A percentile compares a stretch with the other conserved stretches of the same genome.
These are phyloP conservation scores for Diadema setosum DNA, from an alignment of 35 echinoderm and acorn worm species.

Conservation along the genomic window DNA sequence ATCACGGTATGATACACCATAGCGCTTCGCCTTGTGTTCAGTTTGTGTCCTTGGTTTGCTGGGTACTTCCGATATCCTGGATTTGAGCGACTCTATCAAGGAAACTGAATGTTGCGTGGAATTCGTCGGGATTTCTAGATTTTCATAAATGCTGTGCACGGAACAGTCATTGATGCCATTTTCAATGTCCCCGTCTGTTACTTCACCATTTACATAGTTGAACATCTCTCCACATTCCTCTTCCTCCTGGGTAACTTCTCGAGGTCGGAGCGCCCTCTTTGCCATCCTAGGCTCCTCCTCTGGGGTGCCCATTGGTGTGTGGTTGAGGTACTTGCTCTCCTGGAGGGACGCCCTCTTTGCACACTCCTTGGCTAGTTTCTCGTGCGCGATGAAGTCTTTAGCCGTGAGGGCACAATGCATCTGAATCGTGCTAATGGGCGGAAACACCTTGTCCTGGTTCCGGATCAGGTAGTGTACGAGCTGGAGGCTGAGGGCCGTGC, in stretches of 20 bases:
- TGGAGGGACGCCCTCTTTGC: constrained; percentile 4
- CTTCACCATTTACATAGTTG: background rate
- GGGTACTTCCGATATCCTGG: constrained; percentile 51
- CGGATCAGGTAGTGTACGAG: constrained; percentile 80
- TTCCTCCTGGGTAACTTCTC: background rate
- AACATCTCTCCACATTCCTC: background rate
- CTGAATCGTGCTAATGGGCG: constrained; percentile 55
- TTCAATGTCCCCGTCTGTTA: background rate
- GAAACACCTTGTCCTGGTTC: constrained; percentile 73
- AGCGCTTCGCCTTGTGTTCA: constrained; percentile 64
- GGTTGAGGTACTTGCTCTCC: constrained; percentile 9
- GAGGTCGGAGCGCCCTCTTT: background rate
- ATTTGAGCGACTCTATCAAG: constrained; percentile 48
- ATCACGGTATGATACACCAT: constrained; percentile 73
- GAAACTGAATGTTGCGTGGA: constrained; percentile 32
- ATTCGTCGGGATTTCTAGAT: constrained; percentile 39
- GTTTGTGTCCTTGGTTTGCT: constrained; percentile 42
- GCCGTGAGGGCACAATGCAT: constrained; percentile 25
- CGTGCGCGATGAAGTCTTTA: constrained; percentile 34
- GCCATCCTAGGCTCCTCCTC: background rate
- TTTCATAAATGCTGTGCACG: constrained; percentile 79
- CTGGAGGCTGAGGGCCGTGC: constrained; percentile 81
- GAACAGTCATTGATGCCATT: background rate
- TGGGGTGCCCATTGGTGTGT: background rate
- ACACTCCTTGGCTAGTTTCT: constrained; percentile 45